phyloP scores from a whole-genome alignment of 1,140 invertebrate genomes.

The Cotesia glomerata region DNA sequence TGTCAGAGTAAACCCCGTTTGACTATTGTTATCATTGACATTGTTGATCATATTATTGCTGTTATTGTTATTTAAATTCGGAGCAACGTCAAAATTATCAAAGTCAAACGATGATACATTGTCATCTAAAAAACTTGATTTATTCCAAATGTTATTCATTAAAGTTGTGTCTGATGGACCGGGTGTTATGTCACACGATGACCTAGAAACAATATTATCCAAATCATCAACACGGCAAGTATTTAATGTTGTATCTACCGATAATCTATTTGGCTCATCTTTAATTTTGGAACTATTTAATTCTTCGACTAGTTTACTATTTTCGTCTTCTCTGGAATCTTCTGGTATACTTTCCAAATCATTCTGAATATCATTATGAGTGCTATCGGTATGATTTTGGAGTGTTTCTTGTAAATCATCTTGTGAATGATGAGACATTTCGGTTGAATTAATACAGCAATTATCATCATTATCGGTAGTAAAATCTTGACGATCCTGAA shows the following conservation, averaged over 20 bases:
- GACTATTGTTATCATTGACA: constrained; percentile 11
- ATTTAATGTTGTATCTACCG: neutral
- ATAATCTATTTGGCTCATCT: constrained; percentile 3
- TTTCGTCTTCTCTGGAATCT: neutral
- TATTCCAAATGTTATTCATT: constrained; percentile 11
- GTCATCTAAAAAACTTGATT: constrained; percentile 27
- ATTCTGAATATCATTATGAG: neutral
- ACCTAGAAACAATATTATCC: constrained; percentile 14
- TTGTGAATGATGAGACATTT: neutral
- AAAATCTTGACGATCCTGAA: neutral
- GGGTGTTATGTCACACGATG: constrained; percentile 5
- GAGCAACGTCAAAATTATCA: constrained; percentile 44
- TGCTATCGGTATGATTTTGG: neutral
- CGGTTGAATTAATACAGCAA: neutral
- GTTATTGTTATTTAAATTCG: constrained; percentile 22
- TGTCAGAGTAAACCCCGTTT: constrained; percentile 18
- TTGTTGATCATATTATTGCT: no score
- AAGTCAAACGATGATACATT: constrained; percentile 35
- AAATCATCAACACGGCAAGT: constrained; percentile 15
- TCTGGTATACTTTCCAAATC: neutral
- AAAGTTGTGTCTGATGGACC: constrained; percentile 13
- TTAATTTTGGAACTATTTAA: neutral
- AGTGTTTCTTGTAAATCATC: neutral
- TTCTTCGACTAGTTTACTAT: neutral
- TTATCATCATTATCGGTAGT: neutral